Evolutionary conservation across 2,888 invertebrate species (phyloP).

Genomic region (Beris morrisii): DNA sequence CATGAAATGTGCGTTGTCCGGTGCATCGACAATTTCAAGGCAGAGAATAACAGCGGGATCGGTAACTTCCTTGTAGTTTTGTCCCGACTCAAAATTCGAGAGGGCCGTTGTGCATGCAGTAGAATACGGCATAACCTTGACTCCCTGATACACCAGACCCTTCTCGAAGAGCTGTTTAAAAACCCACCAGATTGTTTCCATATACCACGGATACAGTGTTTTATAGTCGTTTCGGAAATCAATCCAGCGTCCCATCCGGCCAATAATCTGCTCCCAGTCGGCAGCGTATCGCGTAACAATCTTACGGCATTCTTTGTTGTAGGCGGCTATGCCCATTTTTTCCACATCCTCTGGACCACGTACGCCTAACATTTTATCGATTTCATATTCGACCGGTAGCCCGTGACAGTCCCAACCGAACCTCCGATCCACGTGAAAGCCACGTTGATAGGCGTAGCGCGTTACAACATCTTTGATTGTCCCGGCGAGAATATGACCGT

Average conservation of each 20-base stretch:
- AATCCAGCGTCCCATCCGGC: conserved; percentile 95
- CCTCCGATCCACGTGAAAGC: conserved; percentile 85
- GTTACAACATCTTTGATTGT: conserved; percentile 99
- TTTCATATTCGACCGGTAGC: conserved; percentile 93
- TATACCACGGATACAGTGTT: conserved; percentile 96
- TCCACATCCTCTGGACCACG: conserved; percentile 95
- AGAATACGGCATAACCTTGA: conserved; percentile 99
- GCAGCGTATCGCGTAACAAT: conserved; percentile 94
- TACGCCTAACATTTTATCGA: conserved; percentile 86
- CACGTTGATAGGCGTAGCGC: conserved; percentile 92
- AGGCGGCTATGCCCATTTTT: conserved; percentile 93
- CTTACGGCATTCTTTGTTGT: conserved; percentile 93
- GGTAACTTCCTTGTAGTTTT: conserved; percentile 97
- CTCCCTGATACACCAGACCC: conserved; percentile 94
- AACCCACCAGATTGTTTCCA: conserved; percentile 99
- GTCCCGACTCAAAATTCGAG: conserved; percentile 98
- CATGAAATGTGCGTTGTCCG: conserved; percentile 46
- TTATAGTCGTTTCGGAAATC: conserved; percentile 99
- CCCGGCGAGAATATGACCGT: conserved; percentile 97
- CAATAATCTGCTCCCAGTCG: conserved; percentile 89
- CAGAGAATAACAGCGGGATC: conserved; percentile 94
- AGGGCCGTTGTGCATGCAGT: conserved; percentile 96
- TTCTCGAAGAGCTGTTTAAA: conserved; percentile 94
- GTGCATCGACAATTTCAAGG: conserved; percentile 65
- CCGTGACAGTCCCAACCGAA: conserved; percentile 99